Evolutionary conservation across 2,113 vertebrate genomes (phyloP), one percentile per base, ranked within the genome.

Genomic region (Ornithorhynchus anatinus): DNA sequence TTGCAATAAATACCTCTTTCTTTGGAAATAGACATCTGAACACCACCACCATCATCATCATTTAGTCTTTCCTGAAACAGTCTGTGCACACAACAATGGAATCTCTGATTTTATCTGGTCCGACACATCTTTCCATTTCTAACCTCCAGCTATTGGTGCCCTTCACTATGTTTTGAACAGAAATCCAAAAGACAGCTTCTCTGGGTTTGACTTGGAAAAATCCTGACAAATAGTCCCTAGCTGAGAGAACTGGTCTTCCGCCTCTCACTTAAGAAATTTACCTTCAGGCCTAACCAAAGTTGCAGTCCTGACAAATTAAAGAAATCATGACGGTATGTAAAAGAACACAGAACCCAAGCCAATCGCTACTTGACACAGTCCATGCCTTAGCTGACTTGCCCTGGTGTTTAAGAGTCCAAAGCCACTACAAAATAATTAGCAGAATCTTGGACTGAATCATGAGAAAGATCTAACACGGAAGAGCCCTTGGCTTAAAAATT

Each of bases 401-500:
- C 2, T 16, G 39, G 4, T 29, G 83, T 64, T 25, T 72, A 74
- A 64, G 44, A 77, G n/a, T 22, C 22, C 36, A 44, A 66, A 29
- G 2, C 9, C 57, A 58, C 58, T 13, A 50, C 5, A 42, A 47
- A 75, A 70, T 1, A 20, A 5, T 37, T 10, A 22, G 2, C 1
- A 63, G 71, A 76, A 25, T 7, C 45, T 47, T 81, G 1, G 59
- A 50, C 15, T 31, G 11, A 39, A 5, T 4, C 32, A 14, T 45
- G 9, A 59, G 68, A 20, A 62, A 40, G 66, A 48, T 16, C 1
- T 45, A 57, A 25, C 40, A 37, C 31, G 33, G 1, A 27, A 53
- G n/a, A 69, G 29, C 6, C 25, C 10, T 29, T 72, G 37, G 32
- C 10, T 84, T 62, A 75, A 73, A 75, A 77, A 35, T 8, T 65